Conservation (phyloP, 2,888 invertebrate species). For the Noctua comes region DNA sequence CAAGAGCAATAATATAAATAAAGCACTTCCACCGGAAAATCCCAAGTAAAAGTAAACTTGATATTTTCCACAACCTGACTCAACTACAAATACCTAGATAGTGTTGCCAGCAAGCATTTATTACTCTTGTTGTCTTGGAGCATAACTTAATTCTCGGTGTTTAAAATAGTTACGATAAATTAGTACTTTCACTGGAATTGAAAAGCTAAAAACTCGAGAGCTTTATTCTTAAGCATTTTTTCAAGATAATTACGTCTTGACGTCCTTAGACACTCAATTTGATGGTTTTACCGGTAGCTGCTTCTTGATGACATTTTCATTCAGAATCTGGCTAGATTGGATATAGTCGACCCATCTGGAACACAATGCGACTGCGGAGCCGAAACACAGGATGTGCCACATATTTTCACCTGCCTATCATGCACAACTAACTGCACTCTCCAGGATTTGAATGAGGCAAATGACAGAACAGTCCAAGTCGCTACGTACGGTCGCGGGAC, state of each 20-base stretch:
- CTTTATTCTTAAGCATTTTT: neutral
- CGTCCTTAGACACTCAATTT: neutral
- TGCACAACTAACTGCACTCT: neutral
- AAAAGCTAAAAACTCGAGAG: neutral
- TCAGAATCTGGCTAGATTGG: neutral
- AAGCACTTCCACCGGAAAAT: constrained; percentile 60
- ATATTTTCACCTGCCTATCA: neutral
- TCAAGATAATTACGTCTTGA: neutral
- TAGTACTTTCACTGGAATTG: constrained; percentile 20
- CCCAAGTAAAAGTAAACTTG: constrained; percentile 58
- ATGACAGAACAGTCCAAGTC: neutral
- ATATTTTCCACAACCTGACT: constrained; percentile 57
- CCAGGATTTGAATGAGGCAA: neutral
- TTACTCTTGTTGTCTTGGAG: constrained; percentile 40
- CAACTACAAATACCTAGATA: constrained; percentile 49
- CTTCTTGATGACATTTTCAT: too few species aligned
- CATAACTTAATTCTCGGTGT: constrained; percentile 31
- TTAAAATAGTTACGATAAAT: constrained; percentile 42
- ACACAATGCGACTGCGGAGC: neutral
- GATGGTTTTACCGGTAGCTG: too few species aligned
- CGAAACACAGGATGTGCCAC: neutral
- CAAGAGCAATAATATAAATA: constrained; percentile 33
- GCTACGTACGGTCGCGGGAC: too few species aligned
- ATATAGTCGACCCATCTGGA: neutral
- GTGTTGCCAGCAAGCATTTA: constrained; percentile 54